Base-by-base conservation (phyloP, 1,140 invertebrate species). In the Subanguina moxae region DNA sequence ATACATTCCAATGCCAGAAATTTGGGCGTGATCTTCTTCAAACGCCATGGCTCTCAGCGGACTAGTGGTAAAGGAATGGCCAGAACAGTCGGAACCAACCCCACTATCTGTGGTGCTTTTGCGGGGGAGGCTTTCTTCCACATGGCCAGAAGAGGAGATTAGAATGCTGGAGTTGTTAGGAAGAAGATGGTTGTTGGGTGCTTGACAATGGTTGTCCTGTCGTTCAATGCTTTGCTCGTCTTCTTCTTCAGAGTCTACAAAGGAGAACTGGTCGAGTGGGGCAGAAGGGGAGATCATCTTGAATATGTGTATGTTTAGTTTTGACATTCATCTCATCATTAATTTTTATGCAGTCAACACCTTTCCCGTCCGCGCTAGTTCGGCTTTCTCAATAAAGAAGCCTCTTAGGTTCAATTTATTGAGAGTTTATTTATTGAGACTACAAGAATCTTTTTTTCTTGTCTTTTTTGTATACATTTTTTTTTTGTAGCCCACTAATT, bases 241-340 rank as follows among this genome's bases (percentile, higher is more conserved):
- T 30, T 73, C 73, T 3, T 59, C n/a, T 17, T 72, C 70, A 48
- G 65, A 75, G 21, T 78, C 73, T 1, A 74, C 70, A 57, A 74
- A 74, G 25, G 74, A 67, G 59, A 69, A 74, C 42, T 76, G 65
- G 62, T 74, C 73, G 19, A 77, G 68, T 19, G 73, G 75, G 9
- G 73, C 75, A 38, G 66, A 66, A 25, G 70, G 76, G 3, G 73
- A 78, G 23, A 74, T 45, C 19, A 77, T 72, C 73, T 74, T 15
- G n/a, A 19, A 32, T n/a, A 19, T 32, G 1, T 23, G 21, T 43
- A 65, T 38, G 13, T 72, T 23, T 21, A 38, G n/a, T 15, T 62
- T 65, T 25, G 23, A 19, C n/a, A n/a, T 57, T 65, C 8, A 5
- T 15, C 13, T 30, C 11, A 19, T 13, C 17, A 28, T 65, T 21